Evolutionary conservation across 2,888 invertebrate genomes (phyloP).

Genomic region (Drosophila multiciliata): DNA sequence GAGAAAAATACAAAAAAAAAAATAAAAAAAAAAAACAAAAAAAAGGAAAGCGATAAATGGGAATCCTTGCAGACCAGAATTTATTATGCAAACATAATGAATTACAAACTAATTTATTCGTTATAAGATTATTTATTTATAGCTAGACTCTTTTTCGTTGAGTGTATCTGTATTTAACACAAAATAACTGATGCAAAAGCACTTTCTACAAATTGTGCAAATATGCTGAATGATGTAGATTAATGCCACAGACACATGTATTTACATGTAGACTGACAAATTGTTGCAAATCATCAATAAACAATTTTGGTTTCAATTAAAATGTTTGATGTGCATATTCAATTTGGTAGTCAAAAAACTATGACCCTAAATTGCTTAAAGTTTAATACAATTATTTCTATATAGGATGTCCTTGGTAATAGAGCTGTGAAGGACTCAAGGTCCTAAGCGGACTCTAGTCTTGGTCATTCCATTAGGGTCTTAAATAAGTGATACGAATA

Average conservation of each 20-base stretch:
- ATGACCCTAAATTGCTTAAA: not conserved
- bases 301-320: constrained; percentile 1
- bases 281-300: constrained; percentile 4
- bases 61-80: not conserved
- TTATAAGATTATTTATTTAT: not conserved
- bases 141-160: not conserved
- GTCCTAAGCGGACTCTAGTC: not conserved
- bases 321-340: not conserved
- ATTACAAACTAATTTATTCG: not conserved
- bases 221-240: constrained; percentile 1
- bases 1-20: not conserved
- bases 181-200: constrained; percentile 25
- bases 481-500: not conserved
- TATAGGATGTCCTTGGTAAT: not conserved
- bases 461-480: not conserved
- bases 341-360: not conserved
- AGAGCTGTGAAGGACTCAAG: not conserved
- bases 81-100: not conserved
- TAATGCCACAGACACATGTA: constrained; percentile 3
- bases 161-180: not conserved
- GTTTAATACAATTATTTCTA: not conserved
- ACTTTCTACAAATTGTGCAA: constrained; percentile 31
- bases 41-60: not conserved
- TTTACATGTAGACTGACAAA: not conserved
- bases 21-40: not conserved